Percentiles rank a stretch among this genome's conserved stretches.
Evolutionary conservation across 1,140 invertebrate genomes (phyloP).

Genomic region (Drosophila malerkotliana): DNA sequence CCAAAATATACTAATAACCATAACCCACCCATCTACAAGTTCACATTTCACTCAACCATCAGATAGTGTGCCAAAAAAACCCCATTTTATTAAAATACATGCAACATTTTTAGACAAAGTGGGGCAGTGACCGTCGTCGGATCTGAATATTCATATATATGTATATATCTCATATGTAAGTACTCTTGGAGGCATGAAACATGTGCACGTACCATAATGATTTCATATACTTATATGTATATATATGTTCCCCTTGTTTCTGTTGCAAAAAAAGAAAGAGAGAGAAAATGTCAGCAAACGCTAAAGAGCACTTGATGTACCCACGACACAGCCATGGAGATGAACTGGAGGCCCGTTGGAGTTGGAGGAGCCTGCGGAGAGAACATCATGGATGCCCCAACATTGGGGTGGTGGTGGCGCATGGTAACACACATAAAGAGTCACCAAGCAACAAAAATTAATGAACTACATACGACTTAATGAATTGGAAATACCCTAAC

Average conservation of each 20-base stretch:
- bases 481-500: slow-evolving; percentile 33
- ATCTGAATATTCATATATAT: slow-evolving; percentile 29
- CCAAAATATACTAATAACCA: not conserved
- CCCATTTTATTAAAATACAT: slow-evolving; percentile 37
- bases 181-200: not conserved
- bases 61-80: slow-evolving; percentile 52
- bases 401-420: slow-evolving; percentile 32
- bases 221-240: slow-evolving; percentile 2
- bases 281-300: slow-evolving; percentile 76
- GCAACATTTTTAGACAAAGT: slow-evolving; percentile 53
- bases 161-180: no score
- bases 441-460: slow-evolving; percentile 40
- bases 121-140: slow-evolving; percentile 61
- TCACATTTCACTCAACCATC: slow-evolving; percentile 20
- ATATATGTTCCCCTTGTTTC: slow-evolving; percentile 2
- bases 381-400: slow-evolving; percentile 32
- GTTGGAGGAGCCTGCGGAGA: slow-evolving; percentile 4
- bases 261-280: slow-evolving; percentile 45
- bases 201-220: slow-evolving; percentile 12
- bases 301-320: slow-evolving; percentile 72
- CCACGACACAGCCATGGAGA: slow-evolving; percentile 53
- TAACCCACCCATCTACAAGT: slow-evolving; percentile 19
- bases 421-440: slow-evolving; percentile 24
- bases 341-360: slow-evolving; percentile 29
- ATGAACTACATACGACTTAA: slow-evolving; percentile 16